Base-by-base conservation (phyloP, 2,797 vertebrate genomes). In the Gephyroberyx darwinii region DNA sequence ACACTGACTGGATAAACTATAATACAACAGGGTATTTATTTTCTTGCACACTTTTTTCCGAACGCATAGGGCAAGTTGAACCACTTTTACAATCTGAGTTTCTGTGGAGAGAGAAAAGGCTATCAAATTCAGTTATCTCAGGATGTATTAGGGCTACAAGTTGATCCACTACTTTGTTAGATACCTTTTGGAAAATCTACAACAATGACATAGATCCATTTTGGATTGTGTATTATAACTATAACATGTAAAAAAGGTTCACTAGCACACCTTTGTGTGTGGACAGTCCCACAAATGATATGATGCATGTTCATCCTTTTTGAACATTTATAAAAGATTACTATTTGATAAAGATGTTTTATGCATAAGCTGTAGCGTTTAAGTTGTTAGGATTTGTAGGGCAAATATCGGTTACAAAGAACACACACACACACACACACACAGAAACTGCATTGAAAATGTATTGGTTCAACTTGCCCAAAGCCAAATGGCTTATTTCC, bases 401-500 rank as follows among this genome's bases (percentile, higher is more conserved):
- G 43, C 16, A 45, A 45, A 16, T 45, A 53, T 8, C 9, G 10
- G 16, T 9, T 2, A 26, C 19, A 22, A 14, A 53, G 12, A 26
- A 22, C 4, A 19, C 16, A 30, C 19, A 22, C 22, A 12, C 20
- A 12, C 8, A 19, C 47, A 19, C 8, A n/a, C 20, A 53, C 19
- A 53, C 22, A 53, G 12, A 53, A 53, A 53, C 22, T 22, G 9
- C 17, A 59, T 45, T 65, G 45, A 35, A 58, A 60, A 64, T 31
- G 16, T n/a, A 33, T 60, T 22, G 22, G 16, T 37, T 52, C 10
- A 62, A 37, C n/a, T 47, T 20, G 43, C 14, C 35, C 3, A 0
- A 12, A 31, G 30, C 33, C 6, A 35, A 7, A 35, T 8, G 8
- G 33, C 26, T 26, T 35, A 35, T 35, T 35, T 35, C 33, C 33